A percentile compares a stretch with the other conserved stretches of the same genome.
Conservation (phyloP, 2,888 invertebrate species). For the Plagodis dolabraria region DNA sequence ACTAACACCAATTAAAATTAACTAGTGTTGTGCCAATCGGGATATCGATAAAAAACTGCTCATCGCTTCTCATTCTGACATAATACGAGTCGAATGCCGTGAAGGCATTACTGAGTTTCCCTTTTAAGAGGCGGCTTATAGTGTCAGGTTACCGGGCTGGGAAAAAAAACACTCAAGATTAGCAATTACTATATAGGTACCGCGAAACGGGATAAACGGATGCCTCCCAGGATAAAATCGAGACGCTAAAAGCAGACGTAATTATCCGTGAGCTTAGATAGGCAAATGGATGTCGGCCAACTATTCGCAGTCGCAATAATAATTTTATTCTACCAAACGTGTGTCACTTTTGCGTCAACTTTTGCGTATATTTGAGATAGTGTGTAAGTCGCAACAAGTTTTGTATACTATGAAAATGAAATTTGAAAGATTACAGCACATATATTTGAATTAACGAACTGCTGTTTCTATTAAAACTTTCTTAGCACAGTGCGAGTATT, state of each 20-base stretch:
- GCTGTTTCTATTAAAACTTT: no score
- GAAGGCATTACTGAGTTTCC: slow-evolving; percentile 75
- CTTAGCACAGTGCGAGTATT: no score
- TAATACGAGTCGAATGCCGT: slow-evolving; percentile 72
- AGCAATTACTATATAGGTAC: slow-evolving; percentile 63
- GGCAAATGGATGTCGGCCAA: slow-evolving; percentile 49
- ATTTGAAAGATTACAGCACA: slow-evolving; percentile 29
- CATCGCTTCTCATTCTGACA: slow-evolving; percentile 54
- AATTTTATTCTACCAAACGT: slow-evolving; percentile 50
- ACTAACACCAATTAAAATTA: slow-evolving; percentile 64
- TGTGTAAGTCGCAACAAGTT: slow-evolving; percentile 34
- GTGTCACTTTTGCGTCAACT: slow-evolving; percentile 37
- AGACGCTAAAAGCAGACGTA: slow-evolving; percentile 47
- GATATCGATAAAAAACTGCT: slow-evolving; percentile 67
- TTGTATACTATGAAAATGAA: slow-evolving; percentile 32
- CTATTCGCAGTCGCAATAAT: slow-evolving; percentile 48
- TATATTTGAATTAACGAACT: no score
- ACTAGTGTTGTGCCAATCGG: slow-evolving; percentile 65
- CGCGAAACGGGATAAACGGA: slow-evolving; percentile 56
- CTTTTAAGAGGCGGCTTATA: slow-evolving; percentile 69
- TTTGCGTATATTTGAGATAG: slow-evolving; percentile 42
- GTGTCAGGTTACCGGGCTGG: slow-evolving; percentile 67
- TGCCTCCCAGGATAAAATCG: slow-evolving; percentile 61
- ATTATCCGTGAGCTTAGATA: slow-evolving; percentile 56
- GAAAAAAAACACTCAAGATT: slow-evolving; percentile 56